These are phyloP conservation scores for Synodontis membranacea DNA, from an alignment of 2,113 vertebrate species.

Conservation along the genomic window DNA sequence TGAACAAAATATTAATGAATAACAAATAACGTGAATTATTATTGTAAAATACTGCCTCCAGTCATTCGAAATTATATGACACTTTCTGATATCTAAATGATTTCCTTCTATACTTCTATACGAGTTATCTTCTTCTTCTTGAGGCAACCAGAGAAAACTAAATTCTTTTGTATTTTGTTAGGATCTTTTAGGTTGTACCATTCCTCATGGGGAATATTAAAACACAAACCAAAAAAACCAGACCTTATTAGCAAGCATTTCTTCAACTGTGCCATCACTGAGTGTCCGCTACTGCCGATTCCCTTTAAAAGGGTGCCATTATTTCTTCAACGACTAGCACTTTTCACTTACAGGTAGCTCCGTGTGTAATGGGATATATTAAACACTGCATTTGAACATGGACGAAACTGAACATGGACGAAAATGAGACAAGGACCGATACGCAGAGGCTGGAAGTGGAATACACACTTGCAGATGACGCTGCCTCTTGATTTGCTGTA, in stretches of 20 bases:
- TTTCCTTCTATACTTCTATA: neutral
- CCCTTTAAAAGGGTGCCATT: neutral
- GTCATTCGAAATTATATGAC: no score
- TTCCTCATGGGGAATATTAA: neutral
- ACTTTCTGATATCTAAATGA: neutral
- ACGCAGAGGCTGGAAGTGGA: neutral
- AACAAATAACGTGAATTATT: neutral
- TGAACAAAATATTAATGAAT: no score
- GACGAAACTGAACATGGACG: neutral
- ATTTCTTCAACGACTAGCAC: neutral
- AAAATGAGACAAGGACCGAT: neutral
- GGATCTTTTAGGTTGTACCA: neutral
- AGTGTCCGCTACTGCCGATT: neutral
- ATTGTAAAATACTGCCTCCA: neutral
- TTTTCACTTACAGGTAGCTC: neutral
- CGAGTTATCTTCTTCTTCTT: neutral
- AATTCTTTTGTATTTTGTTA: neutral
- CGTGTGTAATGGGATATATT: neutral
- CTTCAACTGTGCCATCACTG: neutral
- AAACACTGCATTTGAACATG: neutral
- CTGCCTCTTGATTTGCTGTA: conserved; percentile 93
- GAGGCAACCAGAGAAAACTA: neutral
- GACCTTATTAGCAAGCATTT: neutral
- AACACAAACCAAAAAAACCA: neutral
- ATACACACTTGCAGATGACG: conserved; percentile 93